Evolutionary conservation across 2,113 vertebrate genomes (phyloP).

Genomic region (Mormoops blainvillei): DNA sequence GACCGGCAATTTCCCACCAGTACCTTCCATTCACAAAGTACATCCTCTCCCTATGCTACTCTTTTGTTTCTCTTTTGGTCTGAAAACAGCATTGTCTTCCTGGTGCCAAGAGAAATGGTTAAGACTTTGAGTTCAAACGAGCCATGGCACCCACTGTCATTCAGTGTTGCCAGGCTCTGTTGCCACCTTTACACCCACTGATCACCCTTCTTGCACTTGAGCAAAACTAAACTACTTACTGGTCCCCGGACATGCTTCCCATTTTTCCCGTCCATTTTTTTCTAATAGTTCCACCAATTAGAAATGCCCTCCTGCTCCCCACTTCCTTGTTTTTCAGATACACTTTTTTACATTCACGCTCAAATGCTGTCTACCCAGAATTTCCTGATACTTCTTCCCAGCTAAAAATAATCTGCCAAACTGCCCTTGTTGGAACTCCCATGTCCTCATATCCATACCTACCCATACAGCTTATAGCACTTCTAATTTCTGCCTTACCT

Average conservation of each 20-base stretch:
- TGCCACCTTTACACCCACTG: background rate
- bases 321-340: background rate
- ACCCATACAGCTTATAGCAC: background rate
- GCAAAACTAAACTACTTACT: background rate
- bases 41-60: background rate
- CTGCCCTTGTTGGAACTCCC: background rate
- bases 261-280: background rate
- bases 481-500: background rate
- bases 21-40: background rate
- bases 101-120: background rate
- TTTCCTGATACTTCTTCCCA: background rate
- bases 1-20: background rate
- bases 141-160: background rate
- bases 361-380: background rate
- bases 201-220: background rate
- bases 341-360: background rate
- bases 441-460: background rate
- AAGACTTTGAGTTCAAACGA: background rate
- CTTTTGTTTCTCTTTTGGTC: background rate
- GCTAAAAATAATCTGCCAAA: background rate
- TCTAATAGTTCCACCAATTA: background rate
- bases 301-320: background rate
- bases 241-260: background rate
- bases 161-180: background rate
- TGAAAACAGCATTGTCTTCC: background rate